Percentiles rank a stretch among this genome's conserved stretches.
phyloP scores from a whole-genome alignment of 2,888 invertebrate species.

The Gastrophysa polygoni region DNA sequence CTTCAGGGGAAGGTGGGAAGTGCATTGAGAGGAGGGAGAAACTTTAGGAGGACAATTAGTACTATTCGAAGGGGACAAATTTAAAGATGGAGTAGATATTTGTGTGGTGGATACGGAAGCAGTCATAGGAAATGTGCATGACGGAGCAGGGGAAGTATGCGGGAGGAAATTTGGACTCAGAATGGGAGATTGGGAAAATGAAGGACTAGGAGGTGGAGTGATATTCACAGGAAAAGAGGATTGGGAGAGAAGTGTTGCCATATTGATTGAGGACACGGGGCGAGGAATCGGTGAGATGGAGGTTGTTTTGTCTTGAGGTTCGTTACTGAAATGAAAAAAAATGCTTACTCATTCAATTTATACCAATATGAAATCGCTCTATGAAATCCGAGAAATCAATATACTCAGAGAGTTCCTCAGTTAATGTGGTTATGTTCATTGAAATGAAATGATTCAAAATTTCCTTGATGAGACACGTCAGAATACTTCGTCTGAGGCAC shows the following conservation, averaged over 20 bases:
- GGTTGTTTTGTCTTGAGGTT: slow-evolving; percentile 39
- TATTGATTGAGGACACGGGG: slow-evolving; percentile 55
- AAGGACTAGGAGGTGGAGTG: slow-evolving; percentile 50
- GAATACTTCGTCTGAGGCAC: too few species aligned
- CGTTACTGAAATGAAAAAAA: slow-evolving; percentile 19
- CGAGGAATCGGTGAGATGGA: slow-evolving; percentile 55
- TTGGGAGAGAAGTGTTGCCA: slow-evolving; percentile 51
- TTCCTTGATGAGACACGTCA: too few species aligned
- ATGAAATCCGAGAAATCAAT: too few species aligned
- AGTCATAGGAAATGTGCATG: slow-evolving; percentile 3
- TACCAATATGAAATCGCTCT: too few species aligned
- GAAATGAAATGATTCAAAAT: too few species aligned
- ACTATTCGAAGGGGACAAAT: too few species aligned
- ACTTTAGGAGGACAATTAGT: too few species aligned
- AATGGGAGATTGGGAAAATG: slow-evolving; percentile 17
- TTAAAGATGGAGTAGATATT: too few species aligned
- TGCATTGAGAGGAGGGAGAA: background rate
- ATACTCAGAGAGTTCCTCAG: too few species aligned
- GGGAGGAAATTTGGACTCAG: background rate
- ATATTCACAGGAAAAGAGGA: slow-evolving; percentile 51
- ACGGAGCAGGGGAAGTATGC: background rate
- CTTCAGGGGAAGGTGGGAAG: slow-evolving; percentile 23
- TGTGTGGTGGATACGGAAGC: background rate
- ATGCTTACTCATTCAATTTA: too few species aligned
- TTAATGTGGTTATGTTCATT: too few species aligned